Evolutionary conservation across 2,113 vertebrate species (phyloP).

Genomic region (Shinisaurus crocodilurus): DNA sequence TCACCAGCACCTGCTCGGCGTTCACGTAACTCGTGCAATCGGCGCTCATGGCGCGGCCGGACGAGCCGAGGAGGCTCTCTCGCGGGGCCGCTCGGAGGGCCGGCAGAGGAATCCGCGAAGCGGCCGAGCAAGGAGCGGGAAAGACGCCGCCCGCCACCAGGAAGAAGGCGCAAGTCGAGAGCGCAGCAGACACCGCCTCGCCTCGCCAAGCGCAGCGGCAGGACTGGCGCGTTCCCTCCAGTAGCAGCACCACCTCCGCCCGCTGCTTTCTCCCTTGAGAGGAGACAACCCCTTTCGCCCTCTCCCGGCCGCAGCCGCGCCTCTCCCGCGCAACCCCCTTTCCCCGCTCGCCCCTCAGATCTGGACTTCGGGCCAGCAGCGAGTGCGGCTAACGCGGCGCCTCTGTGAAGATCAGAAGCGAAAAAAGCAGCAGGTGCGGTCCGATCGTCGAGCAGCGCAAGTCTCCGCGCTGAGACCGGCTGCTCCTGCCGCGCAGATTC

Average conservation of each 20-base stretch:
- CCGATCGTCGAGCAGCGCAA: no score
- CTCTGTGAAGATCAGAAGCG: no score
- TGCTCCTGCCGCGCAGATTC: no score
- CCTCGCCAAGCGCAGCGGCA: no score
- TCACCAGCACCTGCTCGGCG: slow-evolving; percentile 75
- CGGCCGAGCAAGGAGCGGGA: neutral
- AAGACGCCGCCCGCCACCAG: neutral
- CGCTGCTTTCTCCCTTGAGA: no score
- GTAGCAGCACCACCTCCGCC: neutral
- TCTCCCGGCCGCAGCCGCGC: neutral
- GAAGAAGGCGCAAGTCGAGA: neutral
- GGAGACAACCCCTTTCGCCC: neutral
- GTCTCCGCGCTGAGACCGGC: no score
- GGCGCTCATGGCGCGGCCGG: slow-evolving; percentile 75
- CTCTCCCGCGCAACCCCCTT: no score
- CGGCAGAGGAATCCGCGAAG: neutral
- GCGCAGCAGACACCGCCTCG: neutral
- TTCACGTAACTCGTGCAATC: slow-evolving; percentile 82
- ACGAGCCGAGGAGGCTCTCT: no score
- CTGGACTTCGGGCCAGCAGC: no score
- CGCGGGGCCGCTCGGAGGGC: neutral
- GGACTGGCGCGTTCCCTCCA: neutral
- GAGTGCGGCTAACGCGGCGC: no score
- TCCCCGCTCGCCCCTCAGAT: no score
- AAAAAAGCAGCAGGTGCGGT: no score